Percentiles rank a stretch among this genome's conserved stretches.
These are phyloP conservation scores for Calyptomena viridis DNA, from an alignment of 2,113 vertebrate species.

Conservation along the genomic window DNA sequence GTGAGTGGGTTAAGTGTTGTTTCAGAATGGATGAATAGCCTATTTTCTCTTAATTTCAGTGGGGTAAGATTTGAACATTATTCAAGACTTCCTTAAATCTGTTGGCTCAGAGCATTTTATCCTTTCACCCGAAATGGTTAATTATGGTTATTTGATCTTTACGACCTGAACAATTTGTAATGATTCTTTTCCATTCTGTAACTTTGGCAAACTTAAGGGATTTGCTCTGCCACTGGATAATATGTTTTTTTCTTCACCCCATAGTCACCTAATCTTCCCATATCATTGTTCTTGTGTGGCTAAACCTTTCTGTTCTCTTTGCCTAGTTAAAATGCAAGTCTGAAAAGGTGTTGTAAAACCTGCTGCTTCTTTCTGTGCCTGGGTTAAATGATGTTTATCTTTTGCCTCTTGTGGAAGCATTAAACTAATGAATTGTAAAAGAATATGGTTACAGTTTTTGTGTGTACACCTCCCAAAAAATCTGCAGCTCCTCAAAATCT, in stretches of 20 bases:
- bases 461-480: neutral
- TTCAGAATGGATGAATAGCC: neutral
- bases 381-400: slow-evolving; percentile 15
- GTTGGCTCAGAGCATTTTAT: neutral
- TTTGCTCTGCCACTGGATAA: neutral
- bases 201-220: neutral
- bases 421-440: slow-evolving; percentile 23
- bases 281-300: neutral
- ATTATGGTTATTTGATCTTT: neutral
- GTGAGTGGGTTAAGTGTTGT: neutral
- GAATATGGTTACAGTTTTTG: neutral
- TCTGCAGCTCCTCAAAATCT: neutral
- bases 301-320: neutral
- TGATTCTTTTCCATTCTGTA: neutral
- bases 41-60: neutral
- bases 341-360: slow-evolving; percentile 19
- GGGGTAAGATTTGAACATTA: neutral
- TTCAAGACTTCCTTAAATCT: neutral
- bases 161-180: neutral
- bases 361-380: slow-evolving; percentile 31
- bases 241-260: neutral
- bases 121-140: neutral
- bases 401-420: slow-evolving; percentile 48
- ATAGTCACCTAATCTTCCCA: neutral
- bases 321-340: neutral